These are phyloP conservation scores for Brachionus rotundiformis DNA, from an alignment of 1,140 invertebrate genomes.

Conservation along the genomic window DNA sequence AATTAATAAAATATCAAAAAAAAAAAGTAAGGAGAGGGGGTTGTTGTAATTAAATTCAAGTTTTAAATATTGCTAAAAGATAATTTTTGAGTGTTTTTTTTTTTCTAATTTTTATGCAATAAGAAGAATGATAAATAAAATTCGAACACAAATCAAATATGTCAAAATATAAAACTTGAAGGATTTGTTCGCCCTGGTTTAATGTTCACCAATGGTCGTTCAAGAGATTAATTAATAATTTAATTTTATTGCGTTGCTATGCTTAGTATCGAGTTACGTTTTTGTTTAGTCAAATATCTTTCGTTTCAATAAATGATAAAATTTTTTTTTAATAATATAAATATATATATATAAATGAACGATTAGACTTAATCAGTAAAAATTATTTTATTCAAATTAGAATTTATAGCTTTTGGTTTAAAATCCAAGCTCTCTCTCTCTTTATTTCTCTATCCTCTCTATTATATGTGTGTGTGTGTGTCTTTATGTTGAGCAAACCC, in stretches of 20 bases:
- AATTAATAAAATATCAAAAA: constrained; percentile 18
- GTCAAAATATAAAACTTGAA: constrained; percentile 20
- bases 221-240: constrained; percentile 32
- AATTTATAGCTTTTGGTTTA: constrained; percentile 31
- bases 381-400: constrained; percentile 45
- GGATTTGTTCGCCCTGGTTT: not conserved
- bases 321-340: too few species aligned
- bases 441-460: not conserved
- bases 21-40: not conserved
- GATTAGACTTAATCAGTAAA: constrained; percentile 44
- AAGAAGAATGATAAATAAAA: constrained; percentile 36
- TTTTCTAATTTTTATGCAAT: too few species aligned
- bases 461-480: not conserved
- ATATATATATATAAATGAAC: not conserved
- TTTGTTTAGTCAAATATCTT: constrained; percentile 41
- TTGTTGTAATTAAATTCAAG: constrained; percentile 24
- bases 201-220: constrained; percentile 6
- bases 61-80: constrained; percentile 8
- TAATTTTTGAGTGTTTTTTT: constrained; percentile 21
- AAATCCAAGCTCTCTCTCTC: constrained; percentile 6
- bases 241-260: constrained; percentile 10
- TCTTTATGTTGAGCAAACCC: not conserved
- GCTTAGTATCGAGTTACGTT: constrained; percentile 1
- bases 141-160: constrained; percentile 47
- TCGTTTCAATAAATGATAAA: constrained; percentile 14